Evolutionary conservation across 2,888 invertebrate genomes (phyloP).

Genomic region (Cremastinae sp.): DNA sequence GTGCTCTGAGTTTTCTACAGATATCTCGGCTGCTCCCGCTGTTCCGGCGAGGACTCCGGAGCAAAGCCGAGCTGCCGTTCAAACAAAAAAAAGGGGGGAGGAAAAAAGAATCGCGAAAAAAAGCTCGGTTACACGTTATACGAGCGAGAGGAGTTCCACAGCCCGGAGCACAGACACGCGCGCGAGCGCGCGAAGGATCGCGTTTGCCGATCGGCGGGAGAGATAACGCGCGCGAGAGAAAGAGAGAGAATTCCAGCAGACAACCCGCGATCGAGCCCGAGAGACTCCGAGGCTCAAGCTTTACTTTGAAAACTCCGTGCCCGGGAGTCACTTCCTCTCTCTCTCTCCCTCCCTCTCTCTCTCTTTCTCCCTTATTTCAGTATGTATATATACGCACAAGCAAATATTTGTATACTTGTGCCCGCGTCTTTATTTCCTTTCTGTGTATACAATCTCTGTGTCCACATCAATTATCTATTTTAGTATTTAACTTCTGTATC

Average conservation of each 20-base stretch:
- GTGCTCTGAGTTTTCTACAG: constrained; percentile 38
- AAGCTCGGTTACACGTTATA: constrained; percentile 46
- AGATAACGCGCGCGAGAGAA: constrained; percentile 50
- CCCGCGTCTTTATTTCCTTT: too few species aligned
- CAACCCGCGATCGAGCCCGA: constrained; percentile 33
- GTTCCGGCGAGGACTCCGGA: constrained; percentile 34
- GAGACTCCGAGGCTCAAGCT: constrained; percentile 5
- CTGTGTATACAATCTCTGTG: too few species aligned
- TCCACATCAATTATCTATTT: too few species aligned
- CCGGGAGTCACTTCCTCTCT: constrained; percentile 32
- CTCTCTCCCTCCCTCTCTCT: constrained; percentile 29
- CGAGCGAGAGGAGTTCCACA: constrained; percentile 49
- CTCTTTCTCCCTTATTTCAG: constrained; percentile 19
- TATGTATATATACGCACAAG: neutral
- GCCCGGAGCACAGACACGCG: constrained; percentile 50
- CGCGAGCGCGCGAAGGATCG: constrained; percentile 41
- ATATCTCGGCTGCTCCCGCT: constrained; percentile 34
- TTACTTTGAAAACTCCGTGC: constrained; percentile 42
- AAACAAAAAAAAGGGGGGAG: constrained; percentile 20
- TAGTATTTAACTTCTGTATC: too few species aligned
- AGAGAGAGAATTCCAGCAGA: constrained; percentile 44
- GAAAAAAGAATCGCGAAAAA: constrained; percentile 49
- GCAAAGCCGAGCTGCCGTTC: constrained; percentile 24
- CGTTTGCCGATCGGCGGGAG: constrained; percentile 59
- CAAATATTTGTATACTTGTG: too few species aligned